Evolutionary conservation across 2,888 invertebrate species (phyloP), one percentile per base, ranked within the genome.

Genomic region (Yponomeuta evonymella): DNA sequence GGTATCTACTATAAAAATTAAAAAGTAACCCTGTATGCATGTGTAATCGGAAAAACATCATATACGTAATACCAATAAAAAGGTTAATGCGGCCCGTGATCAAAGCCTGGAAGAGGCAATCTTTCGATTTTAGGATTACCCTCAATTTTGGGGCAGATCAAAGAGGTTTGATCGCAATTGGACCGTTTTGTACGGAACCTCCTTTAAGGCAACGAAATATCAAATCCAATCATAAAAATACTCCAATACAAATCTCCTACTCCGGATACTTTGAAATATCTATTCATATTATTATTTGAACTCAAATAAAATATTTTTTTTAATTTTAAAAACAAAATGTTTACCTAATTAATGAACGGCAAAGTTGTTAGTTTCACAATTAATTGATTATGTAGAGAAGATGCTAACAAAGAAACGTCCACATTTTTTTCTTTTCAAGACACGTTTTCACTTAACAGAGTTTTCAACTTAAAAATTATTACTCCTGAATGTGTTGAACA

Each of bases 21-120:
- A 43, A 43, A 43, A 43, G 5, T 43, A 43, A 43, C 43, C 43
- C 51, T 58, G 51, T 58, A 58, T 58, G 36, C 8, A 43, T 43
- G 8, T 58, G 12, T 58, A 58, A 58, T 58, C 15, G 15, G 12
- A 58, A 58, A 58, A 58, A 15, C 12, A 58, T 15, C 51, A 58
- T 15, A 58, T 15, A 0, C 23, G 51, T 58, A 58, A 15, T 58
- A 58, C 67, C 67, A 67, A 67, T 67, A 67, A 67, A 67, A 67
- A 48, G 51, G 67, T 67, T 67, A 67, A 67, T 67, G 23, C 48
- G 9, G 33, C 65, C n/a, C 67, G 48, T 23, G 67, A 48, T 67
- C 48, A 67, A 67, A 67, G 67, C 67, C n/a, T 67, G 67, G 23
- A 67, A 67, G 67, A 48, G 48, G n/a, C 43, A 67, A 67, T 67